These are phyloP conservation scores for Hirtodrosophila confusa DNA, from an alignment of 2,888 invertebrate species.

Conservation along the genomic window DNA sequence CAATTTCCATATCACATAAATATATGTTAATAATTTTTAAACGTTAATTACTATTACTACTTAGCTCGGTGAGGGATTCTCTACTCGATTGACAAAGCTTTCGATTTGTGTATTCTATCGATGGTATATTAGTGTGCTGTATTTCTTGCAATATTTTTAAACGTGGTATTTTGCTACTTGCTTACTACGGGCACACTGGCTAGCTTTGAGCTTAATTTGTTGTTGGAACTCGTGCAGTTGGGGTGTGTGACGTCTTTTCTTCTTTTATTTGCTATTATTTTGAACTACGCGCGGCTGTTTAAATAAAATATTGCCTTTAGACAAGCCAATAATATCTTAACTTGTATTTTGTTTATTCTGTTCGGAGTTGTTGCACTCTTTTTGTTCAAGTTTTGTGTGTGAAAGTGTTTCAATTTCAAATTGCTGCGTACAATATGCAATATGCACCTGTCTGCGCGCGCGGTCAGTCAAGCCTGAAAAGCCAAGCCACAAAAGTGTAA, in stretches of 20 bases:
- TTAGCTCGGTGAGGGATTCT: too few relatives aligned
- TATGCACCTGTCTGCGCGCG: slow-evolving; percentile 48
- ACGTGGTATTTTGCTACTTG: slow-evolving; percentile 8
- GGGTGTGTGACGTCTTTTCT: slow-evolving; percentile 3
- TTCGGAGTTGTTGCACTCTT: slow-evolving; percentile 9
- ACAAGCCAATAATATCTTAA: slow-evolving; percentile 2
- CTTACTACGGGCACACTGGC: slow-evolving; percentile 28
- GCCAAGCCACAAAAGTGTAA: slow-evolving; percentile 79
- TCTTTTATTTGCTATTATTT: background rate
- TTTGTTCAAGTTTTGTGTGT: slow-evolving; percentile 19
- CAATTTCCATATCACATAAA: too few relatives aligned
- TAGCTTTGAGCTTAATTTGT: slow-evolving; percentile 33
- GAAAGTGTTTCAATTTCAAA: slow-evolving; percentile 23
- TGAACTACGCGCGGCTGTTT: slow-evolving; percentile 44
- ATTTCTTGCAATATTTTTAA: slow-evolving; percentile 10
- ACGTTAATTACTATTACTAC: too few relatives aligned
- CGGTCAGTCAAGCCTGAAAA: slow-evolving; percentile 64
- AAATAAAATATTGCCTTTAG: slow-evolving; percentile 33
- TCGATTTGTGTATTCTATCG: too few relatives aligned
- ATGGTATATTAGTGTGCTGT: too few relatives aligned
- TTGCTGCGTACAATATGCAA: slow-evolving; percentile 23
- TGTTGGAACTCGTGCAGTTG: slow-evolving; percentile 32
- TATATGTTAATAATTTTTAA: too few relatives aligned
- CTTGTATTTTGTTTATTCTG: slow-evolving; percentile 9
- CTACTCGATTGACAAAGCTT: too few relatives aligned